Percentiles rank a stretch among this genome's conserved stretches.
Conservation (phyloP, 2,113 vertebrate genomes). For the Stigmatopora argus region DNA sequence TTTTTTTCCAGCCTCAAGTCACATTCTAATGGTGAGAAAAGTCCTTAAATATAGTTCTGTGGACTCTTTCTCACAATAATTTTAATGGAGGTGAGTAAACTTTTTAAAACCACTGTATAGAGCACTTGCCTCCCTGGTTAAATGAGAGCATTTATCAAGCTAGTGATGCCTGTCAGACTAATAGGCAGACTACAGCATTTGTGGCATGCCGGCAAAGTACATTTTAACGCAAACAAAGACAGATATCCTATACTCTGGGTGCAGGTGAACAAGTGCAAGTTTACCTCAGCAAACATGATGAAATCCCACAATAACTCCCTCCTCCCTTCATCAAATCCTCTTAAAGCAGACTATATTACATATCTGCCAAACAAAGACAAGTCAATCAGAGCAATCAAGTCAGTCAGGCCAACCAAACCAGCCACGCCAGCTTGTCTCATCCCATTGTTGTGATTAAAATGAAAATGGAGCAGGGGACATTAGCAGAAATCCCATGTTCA, state of each 20-base stretch:
- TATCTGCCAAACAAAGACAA: slow-evolving; percentile 75
- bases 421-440: slow-evolving; percentile 65
- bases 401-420: slow-evolving; percentile 41
- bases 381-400: slow-evolving; percentile 75
- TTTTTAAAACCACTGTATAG: neutral
- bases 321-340: slow-evolving; percentile 70
- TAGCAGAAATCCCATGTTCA: slow-evolving; percentile 70
- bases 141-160: neutral
- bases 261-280: slow-evolving; percentile 48
- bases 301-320: slow-evolving; percentile 70
- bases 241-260: neutral
- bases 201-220: neutral
- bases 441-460: slow-evolving; percentile 77
- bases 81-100: neutral
- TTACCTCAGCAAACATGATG: slow-evolving; percentile 69
- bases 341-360: slow-evolving; percentile 75
- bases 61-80: neutral
- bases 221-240: slow-evolving; percentile 12
- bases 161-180: slow-evolving; percentile 2
- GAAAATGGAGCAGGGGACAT: slow-evolving; percentile 69
- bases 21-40: too few relatives aligned
- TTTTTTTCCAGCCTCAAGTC: too few relatives aligned
- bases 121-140: neutral
- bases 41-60: too few relatives aligned
- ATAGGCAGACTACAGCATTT: neutral